Base-by-base conservation (phyloP, 2,888 invertebrate genomes). In the Lissonota sp. region DNA sequence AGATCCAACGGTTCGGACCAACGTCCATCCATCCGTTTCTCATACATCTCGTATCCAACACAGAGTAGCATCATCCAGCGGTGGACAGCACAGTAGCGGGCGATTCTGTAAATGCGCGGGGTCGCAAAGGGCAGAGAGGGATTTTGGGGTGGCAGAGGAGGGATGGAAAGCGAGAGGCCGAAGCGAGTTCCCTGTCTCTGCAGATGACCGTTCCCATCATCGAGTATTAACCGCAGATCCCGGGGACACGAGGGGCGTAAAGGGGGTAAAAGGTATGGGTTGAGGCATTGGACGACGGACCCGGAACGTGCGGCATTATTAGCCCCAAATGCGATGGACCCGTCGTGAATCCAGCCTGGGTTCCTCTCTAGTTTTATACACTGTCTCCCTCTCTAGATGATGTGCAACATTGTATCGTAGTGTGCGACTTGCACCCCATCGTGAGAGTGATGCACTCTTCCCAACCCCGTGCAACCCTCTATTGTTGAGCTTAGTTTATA, bases 181-280 rank as follows among this genome's bases (percentile, higher is more conserved):
- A 26, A 76, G 80, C 77, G 84, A 81, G 85, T 83, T 84, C 87
- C 87, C 91, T 91, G 91, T 92, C 92, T 92, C 92, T 92, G 92
- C 92, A 92, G 92, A 92, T 92, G 92, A 92, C 92, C 91, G 92
- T 92, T 92, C 92, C 92, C 92, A 92, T 92, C 92, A 92, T 92
- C 91, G 92, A 92, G 92, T 92, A 92, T 92, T 92, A 92, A 92
- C 92, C 92, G 91, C 92, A 92, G 90, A 87, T 89, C 86, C 85
- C 90, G 89, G 88, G 88, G 74, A 82, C 85, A 90, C 88, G 87
- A 82, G 83, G 84, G 84, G 67, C 80, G 80, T 71, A 81, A 83
- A 80, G 79, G 58, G 37, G 63, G 76, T 80, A 83, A 63, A 63
- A 55, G 71, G 51, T 40, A n/a, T n/a, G 75, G 58, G 49, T 44